These are phyloP conservation scores for Paedocypris micromegethes DNA, from an alignment of 2,797 vertebrate genomes.

Conservation along the genomic window DNA sequence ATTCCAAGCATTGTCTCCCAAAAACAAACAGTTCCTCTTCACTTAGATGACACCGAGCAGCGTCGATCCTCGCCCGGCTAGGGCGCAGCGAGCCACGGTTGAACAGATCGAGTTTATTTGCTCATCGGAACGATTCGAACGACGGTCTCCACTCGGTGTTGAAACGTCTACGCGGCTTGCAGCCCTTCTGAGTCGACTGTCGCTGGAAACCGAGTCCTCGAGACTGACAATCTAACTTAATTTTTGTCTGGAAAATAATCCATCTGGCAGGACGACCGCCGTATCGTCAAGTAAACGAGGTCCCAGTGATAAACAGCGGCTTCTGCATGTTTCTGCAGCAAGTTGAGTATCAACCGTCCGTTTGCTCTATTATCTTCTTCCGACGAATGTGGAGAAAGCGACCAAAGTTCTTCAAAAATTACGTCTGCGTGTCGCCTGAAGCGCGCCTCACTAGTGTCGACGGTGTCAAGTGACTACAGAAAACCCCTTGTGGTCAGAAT, in stretches of 20 bases:
- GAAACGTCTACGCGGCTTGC: neutral
- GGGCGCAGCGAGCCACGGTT: conserved; percentile 55
- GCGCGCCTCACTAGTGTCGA: conserved; percentile 58
- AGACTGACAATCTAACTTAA: conserved; percentile 47
- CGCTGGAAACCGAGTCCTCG: conserved; percentile 47
- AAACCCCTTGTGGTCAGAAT: conserved; percentile 57
- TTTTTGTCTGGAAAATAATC: conserved; percentile 47
- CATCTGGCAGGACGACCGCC: conserved; percentile 34
- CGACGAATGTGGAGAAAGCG: conserved; percentile 48
- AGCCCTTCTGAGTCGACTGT: conserved; percentile 18
- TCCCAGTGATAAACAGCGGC: conserved; percentile 31
- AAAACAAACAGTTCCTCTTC: conserved; percentile 60
- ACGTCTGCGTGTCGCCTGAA: conserved; percentile 62
- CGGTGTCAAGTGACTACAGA: conserved; percentile 55
- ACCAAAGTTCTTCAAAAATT: conserved; percentile 56
- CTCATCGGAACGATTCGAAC: conserved; percentile 33
- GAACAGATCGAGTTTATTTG: conserved; percentile 39
- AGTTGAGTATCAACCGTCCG: neutral
- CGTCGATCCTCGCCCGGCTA: conserved; percentile 63
- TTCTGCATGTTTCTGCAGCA: neutral
- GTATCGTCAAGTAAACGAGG: conserved; percentile 34
- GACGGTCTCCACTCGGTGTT: neutral
- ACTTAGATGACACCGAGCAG: conserved; percentile 61
- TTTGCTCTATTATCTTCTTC: conserved; percentile 49
- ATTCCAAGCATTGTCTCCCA: conserved; percentile 80